phyloP scores from a whole-genome alignment of 2,797 vertebrate genomes.

The Gila robusta region DNA sequence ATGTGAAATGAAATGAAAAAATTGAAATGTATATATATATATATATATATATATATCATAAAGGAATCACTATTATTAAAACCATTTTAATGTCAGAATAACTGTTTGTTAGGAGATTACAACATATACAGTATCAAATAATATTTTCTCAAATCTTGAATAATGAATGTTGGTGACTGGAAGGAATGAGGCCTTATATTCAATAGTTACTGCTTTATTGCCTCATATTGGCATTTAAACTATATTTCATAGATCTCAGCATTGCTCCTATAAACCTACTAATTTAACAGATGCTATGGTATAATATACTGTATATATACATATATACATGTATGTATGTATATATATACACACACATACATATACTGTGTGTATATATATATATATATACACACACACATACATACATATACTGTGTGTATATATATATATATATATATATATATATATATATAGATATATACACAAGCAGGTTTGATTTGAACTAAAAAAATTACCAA shows the following conservation, averaged over 20 bases:
- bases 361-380: too few relatives aligned
- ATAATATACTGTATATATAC: not conserved
- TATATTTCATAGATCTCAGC: slow-evolving; percentile 20
- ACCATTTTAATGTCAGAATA: too few relatives aligned
- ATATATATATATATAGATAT: too few relatives aligned
- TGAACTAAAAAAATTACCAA: not conserved
- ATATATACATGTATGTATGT: too few relatives aligned
- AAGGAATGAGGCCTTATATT: slow-evolving; percentile 2
- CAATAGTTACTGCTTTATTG: slow-evolving; percentile 12
- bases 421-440: too few relatives aligned
- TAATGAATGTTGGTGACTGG: not conserved
- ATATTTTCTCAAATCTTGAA: not conserved
- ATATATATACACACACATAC: too few relatives aligned
- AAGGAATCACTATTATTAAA: not conserved
- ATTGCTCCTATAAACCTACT: slow-evolving; percentile 46
- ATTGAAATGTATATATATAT: not conserved
- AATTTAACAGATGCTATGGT: slow-evolving; percentile 4
- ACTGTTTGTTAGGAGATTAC: too few relatives aligned
- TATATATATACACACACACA: too few relatives aligned
- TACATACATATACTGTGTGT: too few relatives aligned
- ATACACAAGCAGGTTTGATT: not conserved
- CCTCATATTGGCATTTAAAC: slow-evolving; percentile 20
- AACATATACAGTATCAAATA: too few relatives aligned
- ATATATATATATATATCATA: not conserved
- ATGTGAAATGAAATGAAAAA: not conserved